Conservation (phyloP, 1,140 invertebrate genomes). For the Thereuonema tuberculata region DNA sequence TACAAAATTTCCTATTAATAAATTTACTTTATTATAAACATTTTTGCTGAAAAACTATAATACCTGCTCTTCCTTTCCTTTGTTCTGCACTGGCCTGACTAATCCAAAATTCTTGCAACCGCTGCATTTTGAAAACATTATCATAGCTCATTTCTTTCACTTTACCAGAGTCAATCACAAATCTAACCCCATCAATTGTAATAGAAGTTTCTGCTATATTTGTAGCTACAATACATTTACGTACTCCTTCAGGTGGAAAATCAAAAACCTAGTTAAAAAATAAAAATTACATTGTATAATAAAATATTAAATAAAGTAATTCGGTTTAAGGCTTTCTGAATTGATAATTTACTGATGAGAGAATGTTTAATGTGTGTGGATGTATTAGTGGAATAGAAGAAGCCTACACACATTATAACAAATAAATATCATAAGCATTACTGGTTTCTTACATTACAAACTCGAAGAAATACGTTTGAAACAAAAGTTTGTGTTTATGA, state of each 20-base stretch:
- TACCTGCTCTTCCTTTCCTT: conserved; percentile 83
- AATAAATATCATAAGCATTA: too few species aligned
- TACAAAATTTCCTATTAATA: too few species aligned
- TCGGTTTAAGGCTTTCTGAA: not conserved
- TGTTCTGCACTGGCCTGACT: conserved; percentile 95
- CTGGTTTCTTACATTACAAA: too few species aligned
- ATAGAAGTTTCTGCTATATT: conserved; percentile 99
- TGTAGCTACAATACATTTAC: conserved; percentile 97
- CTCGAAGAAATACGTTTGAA: too few species aligned
- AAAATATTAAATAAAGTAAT: not conserved
- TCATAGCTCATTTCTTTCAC: conserved; percentile 97
- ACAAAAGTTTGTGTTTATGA: too few species aligned
- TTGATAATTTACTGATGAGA: too few species aligned
- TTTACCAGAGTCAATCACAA: conserved; percentile 93
- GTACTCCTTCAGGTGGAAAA: conserved; percentile 80
- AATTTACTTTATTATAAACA: too few species aligned
- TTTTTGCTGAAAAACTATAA: too few species aligned
- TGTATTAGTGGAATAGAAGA: too few species aligned
- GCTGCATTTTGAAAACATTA: conserved; percentile 69
- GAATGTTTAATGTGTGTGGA: too few species aligned
- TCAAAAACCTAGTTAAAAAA: conserved; percentile 64
- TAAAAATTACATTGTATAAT: conserved; percentile 6
- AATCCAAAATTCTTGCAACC: conserved; percentile 88
- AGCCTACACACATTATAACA: too few species aligned
- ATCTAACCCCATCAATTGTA: conserved; percentile 95